Evolutionary conservation across 1,140 invertebrate species (phyloP).

Genomic region (Leptinotarsa undecemlineata): DNA sequence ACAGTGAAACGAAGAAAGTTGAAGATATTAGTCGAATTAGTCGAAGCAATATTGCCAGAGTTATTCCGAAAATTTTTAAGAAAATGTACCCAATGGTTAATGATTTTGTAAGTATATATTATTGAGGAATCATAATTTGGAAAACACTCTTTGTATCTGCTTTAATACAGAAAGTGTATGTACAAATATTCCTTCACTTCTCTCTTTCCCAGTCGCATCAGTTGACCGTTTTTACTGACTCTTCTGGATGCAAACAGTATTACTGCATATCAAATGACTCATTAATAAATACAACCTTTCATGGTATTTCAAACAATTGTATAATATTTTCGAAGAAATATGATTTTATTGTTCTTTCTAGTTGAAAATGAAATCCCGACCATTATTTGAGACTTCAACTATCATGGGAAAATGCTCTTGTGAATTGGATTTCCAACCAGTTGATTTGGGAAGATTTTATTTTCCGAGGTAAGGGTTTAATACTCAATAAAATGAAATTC

Average conservation of each 20-base stretch:
- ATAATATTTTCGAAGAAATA: too few species aligned
- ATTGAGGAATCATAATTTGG: too few species aligned
- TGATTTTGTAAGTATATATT: neutral
- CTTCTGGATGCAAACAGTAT: too few species aligned
- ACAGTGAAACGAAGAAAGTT: neutral
- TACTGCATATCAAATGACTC: too few species aligned
- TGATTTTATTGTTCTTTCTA: neutral
- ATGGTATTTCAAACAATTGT: too few species aligned
- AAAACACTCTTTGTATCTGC: too few species aligned
- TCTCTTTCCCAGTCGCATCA: too few species aligned
- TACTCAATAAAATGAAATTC: neutral
- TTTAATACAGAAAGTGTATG: too few species aligned
- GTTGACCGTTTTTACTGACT: too few species aligned
- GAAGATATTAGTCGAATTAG: neutral
- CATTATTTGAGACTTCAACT: slow-evolving; percentile 13
- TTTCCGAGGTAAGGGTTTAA: slow-evolving; percentile 39
- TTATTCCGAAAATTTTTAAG: neutral
- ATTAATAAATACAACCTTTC: too few species aligned
- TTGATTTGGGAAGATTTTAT: slow-evolving; percentile 40
- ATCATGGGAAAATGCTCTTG: slow-evolving; percentile 28
- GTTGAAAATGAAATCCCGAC: neutral
- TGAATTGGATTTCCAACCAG: slow-evolving; percentile 31
- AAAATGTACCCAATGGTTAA: neutral
- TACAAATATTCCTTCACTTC: too few species aligned
- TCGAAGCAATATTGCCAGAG: neutral